Base-by-base conservation (phyloP, 2,888 invertebrate genomes). In the Oscheius sp. region DNA sequence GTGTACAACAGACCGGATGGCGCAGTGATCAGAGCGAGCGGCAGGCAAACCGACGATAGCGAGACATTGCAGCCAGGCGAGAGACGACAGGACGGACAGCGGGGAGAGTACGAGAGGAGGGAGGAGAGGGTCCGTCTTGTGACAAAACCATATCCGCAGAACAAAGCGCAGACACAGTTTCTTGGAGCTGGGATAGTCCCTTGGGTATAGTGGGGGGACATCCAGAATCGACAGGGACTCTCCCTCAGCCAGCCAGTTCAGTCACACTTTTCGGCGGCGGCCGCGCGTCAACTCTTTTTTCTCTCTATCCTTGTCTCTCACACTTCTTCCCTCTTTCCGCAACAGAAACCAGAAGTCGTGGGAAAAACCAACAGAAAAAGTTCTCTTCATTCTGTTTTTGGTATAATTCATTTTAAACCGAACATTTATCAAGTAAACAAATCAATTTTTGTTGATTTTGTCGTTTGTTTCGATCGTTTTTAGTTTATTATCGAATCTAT, bases 111-210 rank as follows among this genome's bases (percentile, higher is more conserved):
- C 64, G 61, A 29, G 53, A 13, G 58, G 16, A 21, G 25, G 25
- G 35, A 21, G 35, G 35, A 66, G 59, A 71, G 71, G 63, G 66
- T 27, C 56, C 64, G 66, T 66, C 72, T 72, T 72, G 72, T 72
- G 72, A 72, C 72, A 72, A 72, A 72, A 72, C 72, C 72, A 72
- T 72, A 72, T 72, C 72, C 72, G 43, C 58, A 56, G 66, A 72
- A 72, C 72, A 72, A 72, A 72, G 72, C 72, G 27, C 61, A 29
- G 29, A n/a, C 58, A 27, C 29, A 25, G 58, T 58, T 29, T 18
- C 58, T 29, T 58, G 27, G 23, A n/a, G 23, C 58, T 58, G 58
- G n/a, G 18, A 13, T 3, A 49, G n/a, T 13, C 18, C 49, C 18
- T 49, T 49, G 49, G 49, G 18, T 5, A 3, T 2, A 13, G 18